Base-by-base conservation (phyloP, 2,888 invertebrate genomes). In the Taenaris catops region DNA sequence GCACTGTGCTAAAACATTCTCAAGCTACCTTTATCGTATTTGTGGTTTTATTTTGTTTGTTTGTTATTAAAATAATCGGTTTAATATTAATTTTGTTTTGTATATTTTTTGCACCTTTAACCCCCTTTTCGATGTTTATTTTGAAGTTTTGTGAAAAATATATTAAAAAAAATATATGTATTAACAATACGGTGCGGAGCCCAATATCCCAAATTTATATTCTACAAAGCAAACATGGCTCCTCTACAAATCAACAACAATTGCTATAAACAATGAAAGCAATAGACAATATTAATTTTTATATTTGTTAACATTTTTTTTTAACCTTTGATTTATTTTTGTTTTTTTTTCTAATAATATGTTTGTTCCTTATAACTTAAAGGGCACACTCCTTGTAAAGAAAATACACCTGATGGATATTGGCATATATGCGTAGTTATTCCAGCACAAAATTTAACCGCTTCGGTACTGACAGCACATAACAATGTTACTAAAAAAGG, bases 1-100 rank as follows among this genome's bases (percentile, higher is more conserved):
- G 81, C 81, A 83, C 81, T 66, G 55, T 63, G 79, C 78, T 81
- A 59, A n/a, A 70, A 68, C 53, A 62, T 63, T 69, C 51, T 66
- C 60, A 67, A 67, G 76, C 74, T 75, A 58, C 63, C 63, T 66
- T 75, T 68, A 69, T 69, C n/a, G 67, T 73, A 65, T 63, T 66
- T 69, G 61, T 68, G 53, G 34, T 63, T 57, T 48, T 47, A 46
- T 49, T 46, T 51, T 46, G 48, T 41, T 44, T 49, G 42, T 44
- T n/a, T n/a, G n/a, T n/a, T n/a, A n/a, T n/a, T n/a, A n/a, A n/a
- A n/a, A n/a, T n/a, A n/a, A n/a, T n/a, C n/a, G n/a, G n/a, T n/a
- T n/a, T n/a, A n/a, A n/a, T n/a, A n/a, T 51, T 38, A 57, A 52
- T 55, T 55, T 34, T 37, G 8, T 14, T 31, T 35, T 29, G 27